Evolutionary conservation across 2,888 invertebrate genomes (phyloP).

Genomic region (Apodemia duryi): DNA sequence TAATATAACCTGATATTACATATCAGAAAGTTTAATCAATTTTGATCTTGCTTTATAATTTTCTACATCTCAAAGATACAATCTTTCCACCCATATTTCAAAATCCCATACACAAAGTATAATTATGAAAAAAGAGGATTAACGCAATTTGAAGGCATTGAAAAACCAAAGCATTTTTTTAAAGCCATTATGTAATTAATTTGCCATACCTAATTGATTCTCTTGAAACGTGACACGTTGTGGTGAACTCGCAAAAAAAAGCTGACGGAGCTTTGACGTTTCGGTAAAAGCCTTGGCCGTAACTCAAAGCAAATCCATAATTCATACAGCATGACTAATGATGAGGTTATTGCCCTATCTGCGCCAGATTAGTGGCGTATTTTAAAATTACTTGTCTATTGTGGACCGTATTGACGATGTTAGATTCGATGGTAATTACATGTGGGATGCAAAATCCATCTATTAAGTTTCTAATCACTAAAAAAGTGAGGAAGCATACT

Average conservation of each 20-base stretch:
- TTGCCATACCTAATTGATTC: constrained; percentile 29
- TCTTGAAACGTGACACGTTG: constrained; percentile 28
- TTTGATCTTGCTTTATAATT: not conserved
- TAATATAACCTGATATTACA: not conserved
- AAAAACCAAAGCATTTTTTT: not conserved
- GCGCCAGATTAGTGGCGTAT: constrained; percentile 21
- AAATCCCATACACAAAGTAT: not conserved
- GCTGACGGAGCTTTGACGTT: constrained; percentile 14
- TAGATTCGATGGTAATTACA: not conserved
- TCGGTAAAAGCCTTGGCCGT: constrained; percentile 10
- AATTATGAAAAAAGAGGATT: constrained; percentile 4
- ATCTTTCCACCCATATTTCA: constrained; percentile 8
- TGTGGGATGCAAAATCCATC: not conserved
- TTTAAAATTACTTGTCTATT: constrained; percentile 22
- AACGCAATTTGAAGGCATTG: constrained; percentile 5
- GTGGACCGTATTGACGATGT: constrained; percentile 15
- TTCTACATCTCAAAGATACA: constrained; percentile 8
- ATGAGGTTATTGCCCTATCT: constrained; percentile 25
- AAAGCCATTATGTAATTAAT: constrained; percentile 27
- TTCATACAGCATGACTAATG: constrained; percentile 32
- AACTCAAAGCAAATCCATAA: constrained; percentile 26
- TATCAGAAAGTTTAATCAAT: not conserved
- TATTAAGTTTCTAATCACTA: not conserved
- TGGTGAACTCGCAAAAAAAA: constrained; percentile 9
- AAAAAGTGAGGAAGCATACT: too few species aligned